Conservation (phyloP, 2,113 vertebrate genomes). For the Anas platyrhynchos region DNA sequence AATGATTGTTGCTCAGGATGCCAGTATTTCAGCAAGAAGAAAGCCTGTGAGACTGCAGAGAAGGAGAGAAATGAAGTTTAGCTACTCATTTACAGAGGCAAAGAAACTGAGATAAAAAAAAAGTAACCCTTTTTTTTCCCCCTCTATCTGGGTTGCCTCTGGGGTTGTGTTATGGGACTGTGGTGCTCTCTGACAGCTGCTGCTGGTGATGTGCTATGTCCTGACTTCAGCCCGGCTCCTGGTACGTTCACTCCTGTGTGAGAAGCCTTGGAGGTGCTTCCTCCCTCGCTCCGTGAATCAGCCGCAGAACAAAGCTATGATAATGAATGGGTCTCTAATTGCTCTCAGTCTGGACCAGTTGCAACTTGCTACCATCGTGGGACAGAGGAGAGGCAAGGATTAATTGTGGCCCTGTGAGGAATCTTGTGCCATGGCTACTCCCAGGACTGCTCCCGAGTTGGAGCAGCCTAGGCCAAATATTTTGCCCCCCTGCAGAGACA, state of each 20-base stretch:
- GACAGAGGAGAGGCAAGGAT: neutral
- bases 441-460: neutral
- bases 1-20: neutral
- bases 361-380: neutral
- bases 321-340: neutral
- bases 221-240: neutral
- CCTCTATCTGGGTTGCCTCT: neutral
- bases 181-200: neutral
- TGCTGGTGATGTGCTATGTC: neutral
- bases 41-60: neutral
- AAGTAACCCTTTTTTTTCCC: neutral
- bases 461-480: rapidly evolving
- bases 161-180: neutral
- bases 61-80: neutral
- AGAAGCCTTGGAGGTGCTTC: neutral
- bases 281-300: neutral
- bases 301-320: neutral
- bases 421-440: neutral
- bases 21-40: neutral
- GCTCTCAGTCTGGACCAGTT: neutral
- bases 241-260: rapidly evolving
- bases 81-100: neutral
- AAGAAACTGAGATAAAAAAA: neutral
- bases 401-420: neutral
- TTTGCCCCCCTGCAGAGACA: neutral